Conservation (phyloP, 2,888 invertebrate genomes). For the Eupeodes luniger region DNA sequence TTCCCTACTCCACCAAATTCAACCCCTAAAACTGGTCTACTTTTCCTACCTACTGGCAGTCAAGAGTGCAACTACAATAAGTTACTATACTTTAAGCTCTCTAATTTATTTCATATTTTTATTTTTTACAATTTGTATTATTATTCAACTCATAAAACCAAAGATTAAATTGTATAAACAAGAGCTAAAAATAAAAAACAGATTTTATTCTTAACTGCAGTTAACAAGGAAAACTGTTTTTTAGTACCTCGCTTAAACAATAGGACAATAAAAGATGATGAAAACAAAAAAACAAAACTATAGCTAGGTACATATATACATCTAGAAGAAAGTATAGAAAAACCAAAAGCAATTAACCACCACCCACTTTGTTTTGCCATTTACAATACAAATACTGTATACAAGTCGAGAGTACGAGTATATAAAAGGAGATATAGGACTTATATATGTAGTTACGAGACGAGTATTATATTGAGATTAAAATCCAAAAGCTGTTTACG, state of each 20-base stretch:
- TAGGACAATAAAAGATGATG: constrained; percentile 22
- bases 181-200: neutral
- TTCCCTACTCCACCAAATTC: too few species aligned
- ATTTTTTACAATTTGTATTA: neutral
- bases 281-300: constrained; percentile 13
- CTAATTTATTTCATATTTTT: neutral
- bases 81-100: too few species aligned
- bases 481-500: constrained; percentile 16
- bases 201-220: constrained; percentile 15
- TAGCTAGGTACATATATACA: neutral
- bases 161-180: neutral
- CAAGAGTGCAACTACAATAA: too few species aligned
- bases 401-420: too few species aligned
- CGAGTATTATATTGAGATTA: constrained; percentile 3
- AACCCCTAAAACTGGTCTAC: too few species aligned
- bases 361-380: neutral
- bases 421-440: neutral
- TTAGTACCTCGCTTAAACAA: neutral
- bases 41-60: too few species aligned
- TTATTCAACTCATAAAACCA: neutral
- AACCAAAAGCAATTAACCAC: neutral
- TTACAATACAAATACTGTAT: neutral
- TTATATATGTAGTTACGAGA: neutral
- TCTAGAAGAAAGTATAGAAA: neutral
- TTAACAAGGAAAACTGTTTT: constrained; percentile 22